Base-by-base conservation (phyloP, 2,888 invertebrate species). In the Thalpophila matura region DNA sequence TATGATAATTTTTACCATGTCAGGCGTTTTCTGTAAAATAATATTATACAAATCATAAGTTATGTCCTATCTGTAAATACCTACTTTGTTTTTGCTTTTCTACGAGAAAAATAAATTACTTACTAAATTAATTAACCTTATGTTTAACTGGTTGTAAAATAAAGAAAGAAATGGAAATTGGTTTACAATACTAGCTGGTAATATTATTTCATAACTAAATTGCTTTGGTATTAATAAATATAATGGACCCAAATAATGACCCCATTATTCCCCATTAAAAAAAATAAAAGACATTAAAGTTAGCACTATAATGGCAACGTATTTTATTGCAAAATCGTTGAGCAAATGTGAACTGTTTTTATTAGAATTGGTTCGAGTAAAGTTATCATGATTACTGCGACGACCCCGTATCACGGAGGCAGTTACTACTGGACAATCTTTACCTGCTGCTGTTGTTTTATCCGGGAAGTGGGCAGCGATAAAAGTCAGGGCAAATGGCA, bases 401-500 rank as follows among this genome's bases (percentile, higher is more conserved):
- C 58, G 64, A 68, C 68, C 64, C 59, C 61, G 69, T 59, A 60
- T 58, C 68, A 72, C 62, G 55, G 62, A 56, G 72, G 64, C 37
- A 57, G 66, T 68, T 60, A 60, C 53, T 53, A 35, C 60, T 67
- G 67, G 79, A 73, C 79, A 82, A 83, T 84, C 81, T 84, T 82
- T 91, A 94, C 92, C 93, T 93, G 93, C 82, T 92, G 92, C 84
- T 85, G 86, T 90, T 91, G 90, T 92, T 93, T 93, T 92, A 91
- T 89, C 90, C 89, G 89, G 92, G 88, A 93, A 93, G 90, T 89
- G 90, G 92, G 88, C 87, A 89, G 89, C 92, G 91, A 95, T 95
- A 95, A 94, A 94, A 94, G 93, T 94, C 94, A 92, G 90, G 87
- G 85, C 92, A 94, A 95, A 95, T 92, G 94, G 93, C 91, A 92